phyloP scores from a whole-genome alignment of 2,797 vertebrate species.

The Falco columbarius region DNA sequence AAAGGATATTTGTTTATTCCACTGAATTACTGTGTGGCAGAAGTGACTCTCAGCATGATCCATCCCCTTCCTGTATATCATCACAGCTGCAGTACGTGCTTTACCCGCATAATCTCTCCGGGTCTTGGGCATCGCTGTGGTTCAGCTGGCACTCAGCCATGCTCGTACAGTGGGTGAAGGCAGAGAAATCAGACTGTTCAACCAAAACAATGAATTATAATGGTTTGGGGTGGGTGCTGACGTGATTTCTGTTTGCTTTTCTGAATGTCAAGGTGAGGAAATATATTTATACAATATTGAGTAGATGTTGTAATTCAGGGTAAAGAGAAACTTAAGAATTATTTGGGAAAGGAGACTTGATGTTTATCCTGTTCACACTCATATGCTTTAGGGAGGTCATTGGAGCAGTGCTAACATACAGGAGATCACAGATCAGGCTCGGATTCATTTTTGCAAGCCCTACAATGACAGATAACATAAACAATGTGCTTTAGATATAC shows the following conservation, averaged over 20 bases:
- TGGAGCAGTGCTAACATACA: background rate
- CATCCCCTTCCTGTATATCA: background rate
- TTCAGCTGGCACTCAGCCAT: constrained; percentile 19
- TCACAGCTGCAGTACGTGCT: background rate
- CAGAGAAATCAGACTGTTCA: background rate
- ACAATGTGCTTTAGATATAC: background rate
- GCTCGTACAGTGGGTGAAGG: background rate
- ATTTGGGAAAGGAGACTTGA: background rate
- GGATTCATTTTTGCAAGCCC: background rate
- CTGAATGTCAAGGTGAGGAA: background rate
- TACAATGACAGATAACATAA: background rate
- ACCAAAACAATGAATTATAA: background rate
- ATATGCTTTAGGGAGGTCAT: background rate
- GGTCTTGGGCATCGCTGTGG: background rate
- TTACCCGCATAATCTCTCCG: background rate
- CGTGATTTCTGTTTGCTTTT: background rate
- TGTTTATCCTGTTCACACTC: background rate
- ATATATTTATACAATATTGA: background rate
- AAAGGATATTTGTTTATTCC: background rate
- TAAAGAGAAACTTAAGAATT: background rate
- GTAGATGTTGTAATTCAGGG: background rate
- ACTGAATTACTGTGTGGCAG: background rate
- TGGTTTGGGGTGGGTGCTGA: background rate
- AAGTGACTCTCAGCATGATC: background rate
- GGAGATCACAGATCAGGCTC: background rate